Evolutionary conservation across 64 coral and sea anemone species (phyloP), one percentile per base, ranked within the genome.

Genomic region (Trachythela sp.): DNA sequence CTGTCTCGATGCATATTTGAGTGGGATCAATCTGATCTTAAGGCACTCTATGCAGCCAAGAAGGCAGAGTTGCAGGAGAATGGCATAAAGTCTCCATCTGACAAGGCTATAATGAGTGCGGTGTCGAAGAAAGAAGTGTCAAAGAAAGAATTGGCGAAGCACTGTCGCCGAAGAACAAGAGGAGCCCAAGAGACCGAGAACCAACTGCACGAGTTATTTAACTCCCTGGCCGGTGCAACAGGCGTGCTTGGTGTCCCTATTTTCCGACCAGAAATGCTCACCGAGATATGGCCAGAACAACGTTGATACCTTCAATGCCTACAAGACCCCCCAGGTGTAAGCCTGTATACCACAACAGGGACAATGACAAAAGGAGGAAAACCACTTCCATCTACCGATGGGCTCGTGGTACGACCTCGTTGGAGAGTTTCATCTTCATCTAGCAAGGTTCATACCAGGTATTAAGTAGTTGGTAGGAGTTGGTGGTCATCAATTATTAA

Each of bases 351-450:
- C 89, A 29, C 26, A 33, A 87, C 43, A 0, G 89, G 59, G 59
- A n/a, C 30, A 68, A 6, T 6, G 90, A 13, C 83, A 17, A 38
- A 91, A 94, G 48, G 89, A 71, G 85, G 24, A 34, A 88, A 1
- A 32, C 80, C 24, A 58, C 88, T 14, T 88, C 89, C 1, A 36
- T 91, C 1, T 91, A 88, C 72, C 39, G 45, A 11, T 91, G 85
- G 5, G 59, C 93, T 26, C 33, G 59, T 88, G 89, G 89, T 0
- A 91, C 77, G 1, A 88, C 92, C 0, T 91, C 58, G 9, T 41
- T 88, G 48, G 92, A 94, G 54, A 84, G 71, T 0, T 94, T 94
- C 89, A 94, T 33, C 40, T 94, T 0, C 93, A 94, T 54, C 33
- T 91, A 20, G 75, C 72, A 13, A 83, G 40, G 32, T 89, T 89